Percentiles rank a stretch among this genome's conserved stretches.
Conservation (phyloP, 2,797 vertebrate genomes). For the Poliocrania exsul region DNA sequence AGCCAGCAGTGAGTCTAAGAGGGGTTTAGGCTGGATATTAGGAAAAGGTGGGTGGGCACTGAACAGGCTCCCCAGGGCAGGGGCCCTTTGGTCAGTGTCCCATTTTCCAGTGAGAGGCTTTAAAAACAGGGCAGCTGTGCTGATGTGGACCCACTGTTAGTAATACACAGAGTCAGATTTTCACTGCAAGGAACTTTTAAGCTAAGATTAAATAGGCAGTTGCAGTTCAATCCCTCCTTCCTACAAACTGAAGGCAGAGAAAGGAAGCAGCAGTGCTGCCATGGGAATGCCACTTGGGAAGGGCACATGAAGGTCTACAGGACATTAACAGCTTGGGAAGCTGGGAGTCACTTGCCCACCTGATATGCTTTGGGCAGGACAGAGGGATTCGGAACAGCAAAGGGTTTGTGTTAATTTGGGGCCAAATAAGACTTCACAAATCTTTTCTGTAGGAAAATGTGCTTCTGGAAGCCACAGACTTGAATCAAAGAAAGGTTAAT, state of each 20-base stretch:
- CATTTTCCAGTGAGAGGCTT: neutral
- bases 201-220: neutral
- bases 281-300: neutral
- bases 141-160: neutral
- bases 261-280: neutral
- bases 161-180: neutral
- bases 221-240: neutral
- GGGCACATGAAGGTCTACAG: too few relatives aligned
- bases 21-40: neutral
- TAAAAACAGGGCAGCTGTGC: neutral
- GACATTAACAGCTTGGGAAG: neutral
- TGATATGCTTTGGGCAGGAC: neutral
- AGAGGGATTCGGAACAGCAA: neutral
- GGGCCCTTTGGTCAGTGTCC: neutral
- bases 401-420: neutral
- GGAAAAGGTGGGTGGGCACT: neutral
- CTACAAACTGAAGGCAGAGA: neutral
- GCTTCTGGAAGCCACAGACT: constrained; percentile 54
- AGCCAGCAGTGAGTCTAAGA: neutral
- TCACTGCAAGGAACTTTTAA: neutral
- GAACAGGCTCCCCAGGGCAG: neutral
- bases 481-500: constrained; percentile 34
- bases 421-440: neutral
- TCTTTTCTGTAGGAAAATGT: neutral
- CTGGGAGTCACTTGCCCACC: neutral